A percentile compares a stretch with the other conserved stretches of the same genome.
Conservation (phyloP, 2,888 invertebrate genomes). For the Drosophila kambysellisi region DNA sequence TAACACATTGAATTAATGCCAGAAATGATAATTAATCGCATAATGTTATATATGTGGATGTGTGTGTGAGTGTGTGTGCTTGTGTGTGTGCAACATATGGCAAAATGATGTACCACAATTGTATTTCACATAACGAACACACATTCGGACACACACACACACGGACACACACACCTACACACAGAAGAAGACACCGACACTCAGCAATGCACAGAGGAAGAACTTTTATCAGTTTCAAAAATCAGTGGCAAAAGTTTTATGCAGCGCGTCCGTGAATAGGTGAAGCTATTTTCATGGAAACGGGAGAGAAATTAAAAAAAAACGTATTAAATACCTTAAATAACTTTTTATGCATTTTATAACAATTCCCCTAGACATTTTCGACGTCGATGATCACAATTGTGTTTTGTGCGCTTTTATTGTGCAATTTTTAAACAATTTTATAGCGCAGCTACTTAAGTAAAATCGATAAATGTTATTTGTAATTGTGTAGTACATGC, state of each 20-base stretch:
- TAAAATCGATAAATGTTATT: slow-evolving; percentile 48
- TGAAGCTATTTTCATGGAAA: slow-evolving; percentile 34
- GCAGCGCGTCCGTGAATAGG: slow-evolving; percentile 40
- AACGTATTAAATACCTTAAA: slow-evolving; percentile 25
- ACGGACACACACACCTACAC: background rate
- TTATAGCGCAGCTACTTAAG: slow-evolving; percentile 62
- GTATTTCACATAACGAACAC: slow-evolving; percentile 7
- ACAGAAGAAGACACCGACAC: slow-evolving; percentile 7
- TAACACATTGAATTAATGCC: slow-evolving; percentile 10
- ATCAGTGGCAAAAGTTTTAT: slow-evolving; percentile 10
- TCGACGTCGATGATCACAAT: slow-evolving; percentile 27
- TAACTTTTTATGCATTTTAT: slow-evolving; percentile 47
- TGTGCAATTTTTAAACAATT: slow-evolving; percentile 73
- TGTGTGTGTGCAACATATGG: background rate
- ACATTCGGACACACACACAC: slow-evolving; percentile 9
- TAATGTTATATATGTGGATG: background rate
- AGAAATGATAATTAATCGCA: slow-evolving; percentile 1
- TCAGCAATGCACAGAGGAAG: background rate
- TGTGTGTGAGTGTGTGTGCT: background rate
- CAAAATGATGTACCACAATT: background rate
- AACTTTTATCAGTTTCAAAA: slow-evolving; percentile 9
- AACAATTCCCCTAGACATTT: slow-evolving; percentile 30
- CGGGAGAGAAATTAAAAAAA: slow-evolving; percentile 12
- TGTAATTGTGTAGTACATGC: slow-evolving; percentile 63
- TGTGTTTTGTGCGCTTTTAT: slow-evolving; percentile 52